These are phyloP conservation scores for Hepsetus odoe DNA, from an alignment of 2,113 vertebrate species.

Conservation along the genomic window DNA sequence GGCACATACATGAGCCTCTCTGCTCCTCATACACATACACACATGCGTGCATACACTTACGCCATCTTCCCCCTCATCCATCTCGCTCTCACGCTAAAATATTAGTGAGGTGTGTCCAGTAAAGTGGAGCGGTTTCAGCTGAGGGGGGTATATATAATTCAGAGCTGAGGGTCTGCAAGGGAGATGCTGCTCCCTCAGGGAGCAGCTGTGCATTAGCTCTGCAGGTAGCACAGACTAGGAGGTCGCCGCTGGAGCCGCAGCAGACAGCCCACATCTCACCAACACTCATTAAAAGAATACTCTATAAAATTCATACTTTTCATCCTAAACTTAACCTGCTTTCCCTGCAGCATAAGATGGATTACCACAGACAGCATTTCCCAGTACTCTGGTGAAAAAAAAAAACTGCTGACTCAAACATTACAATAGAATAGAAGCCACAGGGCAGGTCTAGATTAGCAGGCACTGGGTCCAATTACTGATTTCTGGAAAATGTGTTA, in stretches of 20 bases:
- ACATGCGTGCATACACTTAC: neutral
- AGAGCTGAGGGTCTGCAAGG: constrained; percentile 40
- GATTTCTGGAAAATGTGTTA: neutral
- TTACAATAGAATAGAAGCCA: too few species aligned
- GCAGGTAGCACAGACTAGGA: constrained; percentile 38
- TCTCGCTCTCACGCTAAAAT: constrained; percentile 31
- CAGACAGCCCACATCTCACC: constrained; percentile 24
- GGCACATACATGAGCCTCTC: neutral
- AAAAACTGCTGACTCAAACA: neutral
- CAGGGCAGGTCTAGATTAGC: too few species aligned
- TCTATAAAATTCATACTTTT: neutral
- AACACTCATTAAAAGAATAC: constrained; percentile 23
- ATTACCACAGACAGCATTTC: neutral
- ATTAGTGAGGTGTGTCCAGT: constrained; percentile 26
- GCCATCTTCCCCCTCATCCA: constrained; percentile 9
- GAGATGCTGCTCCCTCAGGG: constrained; percentile 43
- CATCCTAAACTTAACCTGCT: neutral
- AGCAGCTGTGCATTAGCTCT: constrained; percentile 52
- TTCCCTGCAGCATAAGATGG: neutral
- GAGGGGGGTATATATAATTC: constrained; percentile 53
- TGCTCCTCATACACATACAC: neutral
- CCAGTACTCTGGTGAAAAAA: too few species aligned
- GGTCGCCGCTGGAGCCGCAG: constrained; percentile 30
- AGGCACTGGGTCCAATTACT: too few species aligned
- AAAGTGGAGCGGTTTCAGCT: constrained; percentile 42